These are phyloP conservation scores for Notamacropus eugenii DNA, from an alignment of 2,797 vertebrate species.

Conservation along the genomic window DNA sequence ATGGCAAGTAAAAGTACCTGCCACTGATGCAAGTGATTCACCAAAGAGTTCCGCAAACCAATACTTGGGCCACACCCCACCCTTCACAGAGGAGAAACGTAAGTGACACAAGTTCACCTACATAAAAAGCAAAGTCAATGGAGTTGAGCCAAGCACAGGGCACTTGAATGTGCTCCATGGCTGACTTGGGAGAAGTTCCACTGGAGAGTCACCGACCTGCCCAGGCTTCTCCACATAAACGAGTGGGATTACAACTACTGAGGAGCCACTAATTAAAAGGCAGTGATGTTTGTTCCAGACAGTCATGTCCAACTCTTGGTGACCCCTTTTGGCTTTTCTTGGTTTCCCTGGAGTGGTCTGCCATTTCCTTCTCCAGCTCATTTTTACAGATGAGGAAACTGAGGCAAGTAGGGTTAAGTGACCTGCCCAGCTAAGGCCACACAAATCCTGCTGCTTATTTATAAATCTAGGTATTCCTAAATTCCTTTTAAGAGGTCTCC, in stretches of 20 bases:
- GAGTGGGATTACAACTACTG: background rate
- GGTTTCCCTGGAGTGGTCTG: background rate
- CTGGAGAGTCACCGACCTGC: background rate
- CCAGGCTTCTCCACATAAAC: constrained; percentile 5
- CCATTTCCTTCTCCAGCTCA: background rate
- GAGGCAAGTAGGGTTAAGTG: background rate
- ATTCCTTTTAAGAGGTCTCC: constrained; percentile 1
- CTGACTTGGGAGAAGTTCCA: background rate
- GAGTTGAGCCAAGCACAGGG: background rate
- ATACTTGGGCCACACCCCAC: no score
- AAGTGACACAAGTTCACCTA: background rate
- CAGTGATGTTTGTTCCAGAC: constrained; percentile 9
- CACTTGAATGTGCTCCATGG: background rate
- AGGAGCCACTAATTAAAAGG: constrained; percentile 23
- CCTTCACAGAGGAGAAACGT: background rate
- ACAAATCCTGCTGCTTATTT: background rate
- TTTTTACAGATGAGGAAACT: background rate
- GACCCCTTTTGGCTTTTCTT: background rate
- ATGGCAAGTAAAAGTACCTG: background rate
- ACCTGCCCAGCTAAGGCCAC: background rate
- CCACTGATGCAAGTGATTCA: background rate
- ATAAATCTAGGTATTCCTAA: constrained; percentile 16
- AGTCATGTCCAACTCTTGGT: constrained; percentile 15
- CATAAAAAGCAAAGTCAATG: background rate
- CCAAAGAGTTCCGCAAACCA: background rate